These are phyloP conservation scores for Microtus ochrogaster DNA, from an alignment of 2,113 vertebrate species.

Conservation along the genomic window DNA sequence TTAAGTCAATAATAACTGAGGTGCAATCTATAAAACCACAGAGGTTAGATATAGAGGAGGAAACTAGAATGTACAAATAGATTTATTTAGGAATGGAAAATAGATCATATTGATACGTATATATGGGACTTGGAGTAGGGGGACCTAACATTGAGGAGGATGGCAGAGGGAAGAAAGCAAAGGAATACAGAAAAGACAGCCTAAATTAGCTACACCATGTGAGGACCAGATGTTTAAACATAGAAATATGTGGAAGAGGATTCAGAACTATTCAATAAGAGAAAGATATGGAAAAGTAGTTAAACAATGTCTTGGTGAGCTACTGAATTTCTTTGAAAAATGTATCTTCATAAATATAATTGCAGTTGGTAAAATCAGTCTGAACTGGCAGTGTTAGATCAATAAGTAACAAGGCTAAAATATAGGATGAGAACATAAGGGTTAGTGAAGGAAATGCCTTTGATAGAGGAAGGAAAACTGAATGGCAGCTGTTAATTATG, in stretches of 20 bases:
- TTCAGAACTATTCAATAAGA: neutral
- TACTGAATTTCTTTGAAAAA: neutral
- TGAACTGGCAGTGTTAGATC: neutral
- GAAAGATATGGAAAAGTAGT: neutral
- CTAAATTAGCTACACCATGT: neutral
- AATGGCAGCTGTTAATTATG: neutral
- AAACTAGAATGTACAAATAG: neutral
- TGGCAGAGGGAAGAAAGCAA: too few species aligned
- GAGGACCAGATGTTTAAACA: too few species aligned
- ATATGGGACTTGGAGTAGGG: neutral
- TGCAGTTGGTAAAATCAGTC: neutral
- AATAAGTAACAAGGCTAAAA: neutral
- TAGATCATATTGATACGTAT: neutral
- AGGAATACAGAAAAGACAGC: too few species aligned
- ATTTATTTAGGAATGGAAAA: neutral
- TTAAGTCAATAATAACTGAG: neutral
- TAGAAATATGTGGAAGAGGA: neutral
- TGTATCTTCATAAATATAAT: neutral
- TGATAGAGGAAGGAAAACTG: neutral
- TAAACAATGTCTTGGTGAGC: neutral
- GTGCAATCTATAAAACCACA: neutral
- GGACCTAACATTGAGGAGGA: neutral
- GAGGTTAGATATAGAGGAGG: neutral
- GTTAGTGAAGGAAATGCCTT: neutral
- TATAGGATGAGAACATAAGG: neutral